A percentile compares a stretch with the other conserved stretches of the same genome.
These are phyloP conservation scores for Morinoia aosen DNA, from an alignment of 2,888 invertebrate genomes.

Conservation along the genomic window DNA sequence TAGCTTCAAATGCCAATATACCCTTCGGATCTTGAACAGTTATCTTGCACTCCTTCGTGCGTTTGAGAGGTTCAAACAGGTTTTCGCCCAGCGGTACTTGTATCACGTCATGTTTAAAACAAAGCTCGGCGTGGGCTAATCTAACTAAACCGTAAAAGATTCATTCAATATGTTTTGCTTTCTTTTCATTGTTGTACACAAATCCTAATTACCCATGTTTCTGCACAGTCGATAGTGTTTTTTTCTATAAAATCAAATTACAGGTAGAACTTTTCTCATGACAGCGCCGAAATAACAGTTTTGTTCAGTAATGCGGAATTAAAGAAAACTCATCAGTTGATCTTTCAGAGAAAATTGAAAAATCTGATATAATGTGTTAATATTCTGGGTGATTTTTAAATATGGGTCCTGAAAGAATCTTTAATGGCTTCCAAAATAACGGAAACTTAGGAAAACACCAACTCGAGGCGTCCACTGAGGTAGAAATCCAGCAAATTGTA, in stretches of 20 bases:
- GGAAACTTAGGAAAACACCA: too few relatives aligned
- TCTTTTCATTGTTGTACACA: not conserved
- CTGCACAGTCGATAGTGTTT: too few relatives aligned
- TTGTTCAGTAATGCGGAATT: not conserved
- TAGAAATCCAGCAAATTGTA: too few relatives aligned
- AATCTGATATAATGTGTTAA: too few relatives aligned
- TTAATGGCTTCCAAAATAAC: too few relatives aligned
- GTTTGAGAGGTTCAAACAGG: not conserved
- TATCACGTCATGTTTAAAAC: conserved; percentile 3
- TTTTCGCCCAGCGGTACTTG: not conserved
- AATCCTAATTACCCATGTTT: not conserved
- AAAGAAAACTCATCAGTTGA: too few relatives aligned
- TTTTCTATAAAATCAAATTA: not conserved
- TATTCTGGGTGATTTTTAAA: too few relatives aligned
- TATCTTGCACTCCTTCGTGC: not conserved
- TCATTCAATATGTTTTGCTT: not conserved
- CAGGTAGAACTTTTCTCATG: not conserved
- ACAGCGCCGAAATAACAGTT: not conserved
- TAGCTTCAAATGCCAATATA: not conserved
- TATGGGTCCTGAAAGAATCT: too few relatives aligned
- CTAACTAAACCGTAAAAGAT: not conserved
- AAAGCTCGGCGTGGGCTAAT: not conserved
- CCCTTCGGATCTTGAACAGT: not conserved
- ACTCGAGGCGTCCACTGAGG: too few relatives aligned
- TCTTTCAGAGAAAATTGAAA: too few relatives aligned